These are phyloP conservation scores for Rhyacophila evoluta DNA, from an alignment of 2,888 invertebrate species.

Conservation along the genomic window DNA sequence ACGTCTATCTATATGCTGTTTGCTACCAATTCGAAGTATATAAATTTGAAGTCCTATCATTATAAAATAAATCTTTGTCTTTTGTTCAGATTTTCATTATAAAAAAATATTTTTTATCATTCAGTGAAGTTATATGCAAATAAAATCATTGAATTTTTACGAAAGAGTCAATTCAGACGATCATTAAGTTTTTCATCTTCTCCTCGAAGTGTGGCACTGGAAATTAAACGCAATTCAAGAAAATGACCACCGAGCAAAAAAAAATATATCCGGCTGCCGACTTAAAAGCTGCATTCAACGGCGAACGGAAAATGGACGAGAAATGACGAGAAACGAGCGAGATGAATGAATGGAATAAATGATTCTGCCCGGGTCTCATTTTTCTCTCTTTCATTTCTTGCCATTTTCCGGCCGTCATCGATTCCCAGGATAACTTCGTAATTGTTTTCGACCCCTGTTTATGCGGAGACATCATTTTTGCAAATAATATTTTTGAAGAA, in stretches of 20 bases:
- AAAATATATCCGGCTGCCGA: neutral
- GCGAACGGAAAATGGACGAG: too few species aligned
- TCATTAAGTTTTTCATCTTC: constrained; percentile 7
- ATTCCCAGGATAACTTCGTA: neutral
- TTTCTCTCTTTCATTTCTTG: too few species aligned
- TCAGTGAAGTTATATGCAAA: neutral
- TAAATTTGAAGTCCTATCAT: too few species aligned
- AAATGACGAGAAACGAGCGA: too few species aligned
- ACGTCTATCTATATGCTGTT: too few species aligned
- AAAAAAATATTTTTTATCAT: neutral
- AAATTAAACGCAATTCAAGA: constrained; percentile 3
- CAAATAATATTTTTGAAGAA: constrained; percentile 11
- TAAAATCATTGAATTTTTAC: neutral
- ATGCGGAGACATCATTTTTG: neutral
- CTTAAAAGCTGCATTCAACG: too few species aligned
- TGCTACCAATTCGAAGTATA: too few species aligned
- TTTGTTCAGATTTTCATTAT: too few species aligned
- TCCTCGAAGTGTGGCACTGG: neutral
- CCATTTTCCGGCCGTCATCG: too few species aligned
- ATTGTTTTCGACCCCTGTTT: constrained; percentile 22
- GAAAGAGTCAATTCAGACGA: neutral
- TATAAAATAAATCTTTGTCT: too few species aligned
- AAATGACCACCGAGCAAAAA: constrained; percentile 6
- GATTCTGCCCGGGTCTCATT: too few species aligned
- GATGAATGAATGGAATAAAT: too few species aligned